Evolutionary conservation across 2,113 vertebrate genomes (phyloP).

Genomic region (Pica pica): DNA sequence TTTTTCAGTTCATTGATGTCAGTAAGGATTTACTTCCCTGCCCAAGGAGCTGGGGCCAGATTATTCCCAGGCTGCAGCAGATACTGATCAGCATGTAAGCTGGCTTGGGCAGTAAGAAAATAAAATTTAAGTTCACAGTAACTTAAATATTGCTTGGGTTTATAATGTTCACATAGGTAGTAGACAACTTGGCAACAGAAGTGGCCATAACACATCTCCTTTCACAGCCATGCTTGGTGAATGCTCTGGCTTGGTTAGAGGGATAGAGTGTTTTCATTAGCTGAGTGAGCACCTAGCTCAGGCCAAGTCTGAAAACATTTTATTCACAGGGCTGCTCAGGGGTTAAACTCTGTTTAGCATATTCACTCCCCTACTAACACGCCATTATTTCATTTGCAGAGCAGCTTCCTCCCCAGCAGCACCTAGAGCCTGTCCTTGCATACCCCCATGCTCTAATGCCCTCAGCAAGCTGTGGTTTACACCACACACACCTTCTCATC

Average conservation of each 20-base stretch:
- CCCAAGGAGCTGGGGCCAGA: slow-evolving; percentile 8
- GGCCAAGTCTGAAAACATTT: slow-evolving; percentile 1
- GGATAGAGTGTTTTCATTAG: neutral
- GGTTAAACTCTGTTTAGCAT: slow-evolving; percentile 2
- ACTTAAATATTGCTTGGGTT: neutral
- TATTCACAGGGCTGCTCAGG: neutral
- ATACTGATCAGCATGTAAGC: slow-evolving; percentile 27
- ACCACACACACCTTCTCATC: neutral
- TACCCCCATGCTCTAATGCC: neutral
- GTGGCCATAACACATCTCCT: neutral
- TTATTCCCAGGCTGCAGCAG: slow-evolving; percentile 47
- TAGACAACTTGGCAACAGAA: neutral
- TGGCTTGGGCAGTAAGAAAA: slow-evolving; percentile 21
- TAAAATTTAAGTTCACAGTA: slow-evolving; percentile 31
- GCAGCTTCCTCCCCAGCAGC: neutral
- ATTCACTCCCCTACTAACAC: neutral
- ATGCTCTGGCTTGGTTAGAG: neutral
- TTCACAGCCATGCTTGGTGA: neutral
- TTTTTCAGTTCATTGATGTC: slow-evolving; percentile 58
- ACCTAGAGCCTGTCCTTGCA: neutral
- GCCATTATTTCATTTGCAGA: neutral
- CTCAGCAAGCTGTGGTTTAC: neutral
- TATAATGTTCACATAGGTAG: neutral
- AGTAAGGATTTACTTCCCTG: slow-evolving; percentile 51
- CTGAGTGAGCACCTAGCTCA: neutral